Percentiles rank a stretch among this genome's conserved stretches.
These are phyloP conservation scores for Brachionus sp. DNA, from an alignment of 1,140 invertebrate genomes.

Conservation along the genomic window DNA sequence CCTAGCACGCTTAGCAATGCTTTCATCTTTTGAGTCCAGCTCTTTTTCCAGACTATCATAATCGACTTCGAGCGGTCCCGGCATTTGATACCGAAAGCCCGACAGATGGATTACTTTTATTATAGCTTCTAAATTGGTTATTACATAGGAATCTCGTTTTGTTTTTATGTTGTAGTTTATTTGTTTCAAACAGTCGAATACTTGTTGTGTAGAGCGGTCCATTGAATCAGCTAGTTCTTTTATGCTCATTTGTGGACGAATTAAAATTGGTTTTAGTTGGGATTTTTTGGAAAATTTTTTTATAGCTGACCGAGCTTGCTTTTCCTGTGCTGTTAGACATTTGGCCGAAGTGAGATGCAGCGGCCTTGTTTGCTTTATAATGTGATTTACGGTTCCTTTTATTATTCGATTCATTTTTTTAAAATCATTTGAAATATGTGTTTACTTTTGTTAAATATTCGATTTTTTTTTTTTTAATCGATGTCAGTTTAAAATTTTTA, in stretches of 20 bases:
- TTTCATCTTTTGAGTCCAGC: neutral
- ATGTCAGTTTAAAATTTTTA: too few species aligned
- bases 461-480: neutral
- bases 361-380: neutral
- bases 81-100: slow-evolving; percentile 6
- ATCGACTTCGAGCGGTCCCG: neutral
- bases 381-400: neutral
- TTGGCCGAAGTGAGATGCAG: neutral
- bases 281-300: slow-evolving; percentile 29
- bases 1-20: slow-evolving; percentile 61
- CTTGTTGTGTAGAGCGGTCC: slow-evolving; percentile 47
- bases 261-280: slow-evolving; percentile 44
- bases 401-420: neutral
- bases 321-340: neutral
- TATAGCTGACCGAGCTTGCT: neutral
- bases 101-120: slow-evolving; percentile 17
- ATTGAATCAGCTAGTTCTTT: slow-evolving; percentile 67
- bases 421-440: too few species aligned
- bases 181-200: slow-evolving; percentile 16
- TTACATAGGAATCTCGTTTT: slow-evolving; percentile 1
- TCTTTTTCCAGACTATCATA: neutral
- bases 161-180: slow-evolving; percentile 2
- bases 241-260: slow-evolving; percentile 66
- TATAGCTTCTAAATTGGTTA: slow-evolving; percentile 9
- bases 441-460: neutral